Base-by-base conservation (phyloP, 2,888 invertebrate species). In the Andrena fulva region DNA sequence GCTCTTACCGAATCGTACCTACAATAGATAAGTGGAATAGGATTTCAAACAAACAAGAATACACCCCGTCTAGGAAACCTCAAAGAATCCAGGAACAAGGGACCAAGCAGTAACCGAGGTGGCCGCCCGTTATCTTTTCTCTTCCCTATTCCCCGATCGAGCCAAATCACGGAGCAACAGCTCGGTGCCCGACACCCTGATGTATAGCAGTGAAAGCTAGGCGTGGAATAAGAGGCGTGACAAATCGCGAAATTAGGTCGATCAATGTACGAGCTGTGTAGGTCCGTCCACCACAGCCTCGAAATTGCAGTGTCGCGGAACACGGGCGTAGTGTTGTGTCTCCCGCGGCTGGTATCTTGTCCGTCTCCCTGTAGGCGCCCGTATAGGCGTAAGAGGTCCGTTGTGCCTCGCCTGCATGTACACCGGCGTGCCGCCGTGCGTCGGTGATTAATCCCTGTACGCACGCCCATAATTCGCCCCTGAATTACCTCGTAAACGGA, bases 211-310 rank as follows among this genome's bases (percentile, higher is more conserved):
- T 89, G 91, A 91, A 91, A 91, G 91, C 89, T 91, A 89, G 90
- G 87, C 86, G 90, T 86, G 90, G 90, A 91, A 90, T 87, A 90
- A 90, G 90, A 90, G 91, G 90, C 91, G 90, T 91, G 91, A 91
- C 91, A 91, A 91, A 91, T 91, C 88, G 84, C 59, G 85, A 87
- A 91, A 91, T 91, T 90, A 86, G 91, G 90, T 91, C 91, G 91
- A 84, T 89, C 89, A 88, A 84, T 80, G 83, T 83, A 87, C 79
- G 64, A 71, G 79, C 73, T 42, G 73, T 76, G 82, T 80, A 83
- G 82, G 79, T 85, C 77, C 85, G 83, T 75, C 74, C 69, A 75
- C 16, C 54, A 71, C 81, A 71, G 76, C 72, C 78, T 72, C 79
- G 85, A 70, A 77, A 70, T 78, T 73, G 76, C 73, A 60, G 71